Base-by-base conservation (phyloP, 2,113 vertebrate species). In the Dasyornis broadbenti region DNA sequence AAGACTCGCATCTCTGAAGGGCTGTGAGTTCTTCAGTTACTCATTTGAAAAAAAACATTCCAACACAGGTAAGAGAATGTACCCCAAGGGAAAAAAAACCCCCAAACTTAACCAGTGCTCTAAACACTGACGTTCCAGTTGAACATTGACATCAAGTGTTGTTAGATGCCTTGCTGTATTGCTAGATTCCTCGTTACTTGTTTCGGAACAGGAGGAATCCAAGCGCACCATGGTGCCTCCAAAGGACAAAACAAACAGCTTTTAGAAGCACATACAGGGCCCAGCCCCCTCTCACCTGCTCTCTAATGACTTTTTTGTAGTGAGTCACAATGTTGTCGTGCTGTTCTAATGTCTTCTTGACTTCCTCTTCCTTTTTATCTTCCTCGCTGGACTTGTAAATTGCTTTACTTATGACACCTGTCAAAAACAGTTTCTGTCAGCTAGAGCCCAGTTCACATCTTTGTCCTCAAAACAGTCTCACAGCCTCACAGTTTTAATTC, bases 341-440 rank as follows among this genome's bases (percentile, higher is more conserved):
- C 60, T 99, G 99, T 83, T 99, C 99, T 95, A 99, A 82, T 4
- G 99, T 99, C 98, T 99, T 99, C 97, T 99, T 99, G 78, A 99
- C 99, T 90, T 99, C 99, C 91, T 99, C 99, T 91, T 99, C 99
- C 94, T 99, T 99, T 94, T 99, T 98, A 92, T 99, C 99, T 93
- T 99, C 99, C 97, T 99, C 99, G 21, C 98, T 99, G 76, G 99
- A 99, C 96, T 99, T 99, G 96, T 99, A 99, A 96, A 99, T 98
- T 10, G 99, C 99, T 96, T 99, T 99, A 71, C 98, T 99, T 94
- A 99, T 99, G 90, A 99, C 97, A 95, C 98, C 99, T 99, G 95
- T 39, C 35, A 97, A 95, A 75, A 92, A 97, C 49, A 53, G 33
- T 59, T 45, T 80, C 70, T 53, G 53, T 86, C 87, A 89, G 4